Conservation (phyloP, 2,797 vertebrate genomes). For the Neomorphus geoffroyi region DNA sequence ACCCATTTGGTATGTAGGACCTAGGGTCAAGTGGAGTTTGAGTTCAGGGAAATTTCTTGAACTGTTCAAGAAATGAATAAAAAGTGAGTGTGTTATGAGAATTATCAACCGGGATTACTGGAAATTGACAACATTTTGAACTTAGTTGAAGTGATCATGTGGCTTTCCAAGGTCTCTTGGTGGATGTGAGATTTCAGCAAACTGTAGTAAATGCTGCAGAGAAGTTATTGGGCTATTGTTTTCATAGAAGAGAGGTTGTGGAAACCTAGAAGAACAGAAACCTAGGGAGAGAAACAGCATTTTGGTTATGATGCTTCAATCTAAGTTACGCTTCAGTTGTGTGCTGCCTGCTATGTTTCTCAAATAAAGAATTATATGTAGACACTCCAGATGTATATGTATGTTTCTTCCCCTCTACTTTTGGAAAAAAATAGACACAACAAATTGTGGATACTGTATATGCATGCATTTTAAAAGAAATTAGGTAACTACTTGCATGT, state of each 20-base stretch:
- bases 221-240: background rate
- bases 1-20: background rate
- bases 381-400: background rate
- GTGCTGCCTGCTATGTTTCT: background rate
- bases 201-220: background rate
- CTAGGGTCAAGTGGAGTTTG: background rate
- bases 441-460: background rate
- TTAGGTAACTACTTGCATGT: background rate
- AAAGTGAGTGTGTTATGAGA: background rate
- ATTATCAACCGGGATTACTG: background rate
- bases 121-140: background rate
- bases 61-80: background rate
- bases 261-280: background rate
- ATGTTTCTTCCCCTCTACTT: background rate
- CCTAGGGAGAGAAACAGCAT: background rate
- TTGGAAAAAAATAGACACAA: background rate
- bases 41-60: background rate
- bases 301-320: background rate
- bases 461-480: background rate
- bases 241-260: background rate
- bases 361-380: background rate
- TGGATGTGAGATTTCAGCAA: background rate
- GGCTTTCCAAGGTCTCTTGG: background rate
- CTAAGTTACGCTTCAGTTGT: background rate
- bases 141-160: background rate